A percentile compares a stretch with the other conserved stretches of the same genome.
Evolutionary conservation across 2,797 vertebrate genomes (phyloP).

Genomic region (Gadopsis marmoratus): DNA sequence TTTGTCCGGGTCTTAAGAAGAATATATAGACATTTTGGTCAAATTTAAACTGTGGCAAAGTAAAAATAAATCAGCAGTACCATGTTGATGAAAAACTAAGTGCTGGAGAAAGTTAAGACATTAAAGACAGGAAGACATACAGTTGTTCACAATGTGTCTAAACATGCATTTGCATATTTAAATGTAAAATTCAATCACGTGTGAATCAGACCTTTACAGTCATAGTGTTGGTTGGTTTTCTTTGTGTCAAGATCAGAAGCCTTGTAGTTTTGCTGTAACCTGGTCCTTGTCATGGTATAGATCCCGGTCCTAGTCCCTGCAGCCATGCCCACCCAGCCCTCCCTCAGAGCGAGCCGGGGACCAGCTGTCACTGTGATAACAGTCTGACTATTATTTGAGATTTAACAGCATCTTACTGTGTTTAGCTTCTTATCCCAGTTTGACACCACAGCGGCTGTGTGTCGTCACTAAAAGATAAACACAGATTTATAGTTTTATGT

Average conservation of each 20-base stretch:
- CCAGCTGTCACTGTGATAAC: slow-evolving; percentile 66
- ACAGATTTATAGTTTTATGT: slow-evolving; percentile 2
- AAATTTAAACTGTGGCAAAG: neutral
- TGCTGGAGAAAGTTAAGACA: no score
- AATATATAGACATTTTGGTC: neutral
- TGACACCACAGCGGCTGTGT: slow-evolving; percentile 24
- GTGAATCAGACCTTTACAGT: no score
- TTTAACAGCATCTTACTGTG: slow-evolving; percentile 60
- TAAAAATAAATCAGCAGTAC: neutral
- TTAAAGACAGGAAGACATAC: no score
- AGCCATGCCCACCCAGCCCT: slow-evolving; percentile 16
- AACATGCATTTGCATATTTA: no score
- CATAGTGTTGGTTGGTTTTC: no score
- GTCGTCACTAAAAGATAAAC: slow-evolving; percentile 1
- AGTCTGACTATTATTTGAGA: slow-evolving; percentile 53
- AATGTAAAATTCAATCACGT: no score
- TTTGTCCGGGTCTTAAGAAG: no score
- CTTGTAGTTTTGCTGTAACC: neutral
- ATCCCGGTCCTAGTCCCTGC: slow-evolving; percentile 3
- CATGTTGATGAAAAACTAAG: no score
- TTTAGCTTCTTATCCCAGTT: slow-evolving; percentile 57
- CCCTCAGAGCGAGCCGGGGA: slow-evolving; percentile 47
- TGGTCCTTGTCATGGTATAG: neutral
- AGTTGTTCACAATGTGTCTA: no score
- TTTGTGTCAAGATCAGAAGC: neutral